phyloP scores from a whole-genome alignment of 1,140 invertebrate genomes.

The Psilanteris sp. region DNA sequence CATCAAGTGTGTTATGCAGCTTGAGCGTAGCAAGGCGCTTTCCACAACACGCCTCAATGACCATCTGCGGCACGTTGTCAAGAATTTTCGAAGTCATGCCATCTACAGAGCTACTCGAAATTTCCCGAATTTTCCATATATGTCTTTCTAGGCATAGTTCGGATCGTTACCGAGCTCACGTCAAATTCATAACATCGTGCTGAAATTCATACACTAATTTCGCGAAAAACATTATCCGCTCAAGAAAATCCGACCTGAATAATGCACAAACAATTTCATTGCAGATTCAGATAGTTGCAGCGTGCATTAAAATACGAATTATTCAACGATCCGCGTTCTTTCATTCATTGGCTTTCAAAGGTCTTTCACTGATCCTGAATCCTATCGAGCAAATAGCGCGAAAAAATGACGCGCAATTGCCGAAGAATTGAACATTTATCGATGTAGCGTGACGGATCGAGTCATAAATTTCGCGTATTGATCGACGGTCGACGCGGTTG shows the following conservation, averaged over 20 bases:
- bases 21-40: slow-evolving; percentile 45
- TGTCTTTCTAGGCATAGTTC: slow-evolving; percentile 52
- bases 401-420: too few species aligned
- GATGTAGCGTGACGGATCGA: too few species aligned
- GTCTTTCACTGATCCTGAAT: too few species aligned
- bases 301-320: too few species aligned
- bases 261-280: neutral
- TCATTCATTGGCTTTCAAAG: too few species aligned
- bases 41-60: slow-evolving; percentile 56
- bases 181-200: slow-evolving; percentile 31
- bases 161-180: slow-evolving; percentile 38
- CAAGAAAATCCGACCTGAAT: neutral
- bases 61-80: slow-evolving; percentile 61
- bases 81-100: slow-evolving; percentile 62
- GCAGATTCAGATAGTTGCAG: neutral
- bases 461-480: too few species aligned
- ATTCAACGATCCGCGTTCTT: neutral
- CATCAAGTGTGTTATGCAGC: slow-evolving; percentile 62
- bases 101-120: slow-evolving; percentile 54
- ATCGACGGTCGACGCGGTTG: too few species aligned
- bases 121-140: slow-evolving; percentile 60
- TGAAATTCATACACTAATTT: slow-evolving; percentile 33
- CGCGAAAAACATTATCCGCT: slow-evolving; percentile 5
- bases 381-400: too few species aligned
- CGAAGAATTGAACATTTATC: too few species aligned